Evolutionary conservation across 2,797 vertebrate species (phyloP), one percentile per base, ranked within the genome.

Genomic region (Propithecus deckenii): DNA sequence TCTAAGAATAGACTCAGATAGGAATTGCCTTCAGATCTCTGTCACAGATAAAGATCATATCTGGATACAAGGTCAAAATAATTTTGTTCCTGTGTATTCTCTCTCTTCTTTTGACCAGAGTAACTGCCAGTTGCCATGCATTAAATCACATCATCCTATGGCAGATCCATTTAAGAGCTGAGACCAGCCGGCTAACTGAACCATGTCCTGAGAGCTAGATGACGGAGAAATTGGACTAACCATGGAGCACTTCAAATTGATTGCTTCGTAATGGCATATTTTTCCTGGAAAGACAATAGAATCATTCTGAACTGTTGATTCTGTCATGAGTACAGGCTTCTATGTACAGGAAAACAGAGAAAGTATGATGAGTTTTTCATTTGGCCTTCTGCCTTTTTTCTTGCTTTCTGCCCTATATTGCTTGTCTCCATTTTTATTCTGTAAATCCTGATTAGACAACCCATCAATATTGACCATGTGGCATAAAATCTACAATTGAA

Each of bases 251-350:
- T 80, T 91, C 80, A 91, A 79, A 71, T 30, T 30, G 94, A 93
- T 88, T 86, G 63, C 59, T 86, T 57, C 87, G 63, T 48, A 91
- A 91, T 59, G 65, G 76, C 28, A 18, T 83, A 55, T 86, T 97
- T 97, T 79, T 83, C 41, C 86, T 96, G 88, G 74, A 95, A 95
- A 86, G 86, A 97, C 46, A 63, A 89, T 52, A 86, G 72, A 87
- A 61, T 85, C 67, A 74, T 81, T 74, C 72, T 76, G 9, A 86
- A 86, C 15, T 71, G 48, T 79, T 86, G 41, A 55, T 89, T 94
- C 79, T 76, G 50, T 92, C 85, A 38, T 90, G 41, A 48, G 15
- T 72, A 76, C 15, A 86, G 61, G 15, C 46, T 89, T 71, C 46
- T 15, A 48, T 30, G 48, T 43, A 89, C 20, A 91, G 79, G 74